Evolutionary conservation across 2,797 vertebrate genomes (phyloP).

Genomic region (Leptoclinus maculatus): DNA sequence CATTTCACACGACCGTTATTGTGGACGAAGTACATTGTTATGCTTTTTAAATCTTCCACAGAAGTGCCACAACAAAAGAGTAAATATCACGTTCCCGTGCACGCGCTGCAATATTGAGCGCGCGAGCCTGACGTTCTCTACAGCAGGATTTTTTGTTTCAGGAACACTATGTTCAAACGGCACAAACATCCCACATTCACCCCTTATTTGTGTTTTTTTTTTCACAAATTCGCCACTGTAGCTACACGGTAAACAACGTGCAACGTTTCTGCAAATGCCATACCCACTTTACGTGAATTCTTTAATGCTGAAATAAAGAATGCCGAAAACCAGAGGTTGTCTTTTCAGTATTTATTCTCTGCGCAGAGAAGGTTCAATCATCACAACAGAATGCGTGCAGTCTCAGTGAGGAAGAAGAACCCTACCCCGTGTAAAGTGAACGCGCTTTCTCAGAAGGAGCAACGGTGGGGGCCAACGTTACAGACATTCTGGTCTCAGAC

Average conservation of each 20-base stretch:
- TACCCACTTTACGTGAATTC: too few species aligned
- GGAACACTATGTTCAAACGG: slow-evolving; percentile 71
- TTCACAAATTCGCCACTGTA: not conserved
- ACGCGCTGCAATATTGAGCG: slow-evolving; percentile 28
- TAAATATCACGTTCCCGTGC: slow-evolving; percentile 56
- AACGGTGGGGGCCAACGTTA: too few species aligned
- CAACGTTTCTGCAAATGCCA: too few species aligned
- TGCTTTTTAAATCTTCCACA: not conserved
- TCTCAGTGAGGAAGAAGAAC: too few species aligned
- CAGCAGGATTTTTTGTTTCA: slow-evolving; percentile 42
- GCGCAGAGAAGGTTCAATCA: too few species aligned
- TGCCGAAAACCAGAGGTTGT: too few species aligned
- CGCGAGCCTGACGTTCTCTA: slow-evolving; percentile 10
- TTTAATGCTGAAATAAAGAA: too few species aligned
- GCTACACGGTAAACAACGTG: not conserved
- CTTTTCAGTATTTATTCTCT: too few species aligned
- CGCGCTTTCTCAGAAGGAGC: too few species aligned
- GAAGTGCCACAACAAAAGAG: slow-evolving; percentile 9
- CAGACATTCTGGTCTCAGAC: too few species aligned
- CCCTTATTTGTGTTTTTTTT: not conserved
- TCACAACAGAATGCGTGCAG: too few species aligned
- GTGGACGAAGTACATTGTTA: accelerated
- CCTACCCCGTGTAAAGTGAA: too few species aligned
- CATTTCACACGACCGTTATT: not conserved
- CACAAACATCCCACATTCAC: slow-evolving; percentile 20